Evolutionary conservation across 2,888 invertebrate genomes (phyloP).

Genomic region (Argynnis bischoffii): DNA sequence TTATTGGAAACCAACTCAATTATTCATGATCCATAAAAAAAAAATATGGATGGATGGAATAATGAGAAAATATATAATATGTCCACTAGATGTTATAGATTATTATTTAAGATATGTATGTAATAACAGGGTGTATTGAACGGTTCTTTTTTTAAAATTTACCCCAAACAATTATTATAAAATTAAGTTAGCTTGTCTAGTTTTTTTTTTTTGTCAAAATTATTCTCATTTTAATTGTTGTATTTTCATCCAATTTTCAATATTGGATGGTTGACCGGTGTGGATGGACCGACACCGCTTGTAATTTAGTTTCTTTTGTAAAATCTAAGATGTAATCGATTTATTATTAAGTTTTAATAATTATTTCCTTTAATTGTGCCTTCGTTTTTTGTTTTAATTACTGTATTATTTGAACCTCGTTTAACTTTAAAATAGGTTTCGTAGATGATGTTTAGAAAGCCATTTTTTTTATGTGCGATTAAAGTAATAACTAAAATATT

Average conservation of each 20-base stretch:
- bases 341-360: conserved; percentile 28
- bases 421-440: conserved; percentile 4
- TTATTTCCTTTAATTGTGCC: conserved; percentile 35
- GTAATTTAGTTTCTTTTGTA: conserved; percentile 22
- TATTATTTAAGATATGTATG: conserved; percentile 16
- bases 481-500: conserved; percentile 1
- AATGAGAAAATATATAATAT: conserved; percentile 11
- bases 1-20: conserved; percentile 16
- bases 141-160: background rate
- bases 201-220: conserved; percentile 9
- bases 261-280: background rate
- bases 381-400: conserved; percentile 26
- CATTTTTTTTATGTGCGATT: conserved; percentile 3
- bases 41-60: background rate
- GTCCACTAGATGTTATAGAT: conserved; percentile 26
- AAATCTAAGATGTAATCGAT: conserved; percentile 28
- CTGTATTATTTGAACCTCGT: conserved; percentile 10
- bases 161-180: background rate
- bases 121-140: conserved; percentile 19
- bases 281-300: conserved; percentile 21
- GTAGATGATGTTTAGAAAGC: background rate
- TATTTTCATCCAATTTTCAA: background rate
- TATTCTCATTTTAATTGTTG: too few relatives aligned
- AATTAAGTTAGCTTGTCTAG: background rate
- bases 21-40: conserved; percentile 3